Evolutionary conservation across 2,888 invertebrate species (phyloP).

Genomic region (Drosophila lacicola): DNA sequence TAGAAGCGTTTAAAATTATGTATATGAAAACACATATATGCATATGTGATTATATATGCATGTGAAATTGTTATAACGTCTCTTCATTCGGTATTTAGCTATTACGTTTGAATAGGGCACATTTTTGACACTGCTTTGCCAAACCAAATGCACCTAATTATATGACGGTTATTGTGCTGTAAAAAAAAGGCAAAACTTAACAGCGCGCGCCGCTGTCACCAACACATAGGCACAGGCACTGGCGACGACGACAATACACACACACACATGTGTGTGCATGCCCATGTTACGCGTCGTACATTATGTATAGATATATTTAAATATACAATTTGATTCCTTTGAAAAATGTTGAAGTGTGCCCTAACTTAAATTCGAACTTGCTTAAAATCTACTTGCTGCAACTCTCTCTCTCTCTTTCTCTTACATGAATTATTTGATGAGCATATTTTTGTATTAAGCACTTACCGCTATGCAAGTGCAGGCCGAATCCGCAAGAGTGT

Average conservation of each 20-base stretch:
- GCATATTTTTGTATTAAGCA: constrained; percentile 23
- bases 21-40: neutral
- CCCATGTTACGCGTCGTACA: neutral
- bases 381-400: constrained; percentile 18
- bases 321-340: constrained; percentile 24
- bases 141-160: constrained; percentile 22
- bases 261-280: constrained; percentile 12
- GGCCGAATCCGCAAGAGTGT: constrained; percentile 36
- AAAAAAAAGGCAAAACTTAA: constrained; percentile 29
- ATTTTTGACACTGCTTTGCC: constrained; percentile 1
- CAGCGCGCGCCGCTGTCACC: constrained; percentile 23
- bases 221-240: constrained; percentile 6
- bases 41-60: neutral
- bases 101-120: neutral
- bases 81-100: neutral
- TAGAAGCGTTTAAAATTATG: constrained; percentile 1
- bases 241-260: constrained; percentile 8
- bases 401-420: neutral
- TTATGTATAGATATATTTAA: constrained; percentile 1
- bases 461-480: constrained; percentile 67
- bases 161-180: constrained; percentile 37
- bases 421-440: constrained; percentile 1
- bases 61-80: neutral
- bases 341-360: constrained; percentile 16
- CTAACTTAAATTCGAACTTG: constrained; percentile 27